Evolutionary conservation across 1,140 invertebrate species (phyloP).

Genomic region (Drosophila tropicalis): DNA sequence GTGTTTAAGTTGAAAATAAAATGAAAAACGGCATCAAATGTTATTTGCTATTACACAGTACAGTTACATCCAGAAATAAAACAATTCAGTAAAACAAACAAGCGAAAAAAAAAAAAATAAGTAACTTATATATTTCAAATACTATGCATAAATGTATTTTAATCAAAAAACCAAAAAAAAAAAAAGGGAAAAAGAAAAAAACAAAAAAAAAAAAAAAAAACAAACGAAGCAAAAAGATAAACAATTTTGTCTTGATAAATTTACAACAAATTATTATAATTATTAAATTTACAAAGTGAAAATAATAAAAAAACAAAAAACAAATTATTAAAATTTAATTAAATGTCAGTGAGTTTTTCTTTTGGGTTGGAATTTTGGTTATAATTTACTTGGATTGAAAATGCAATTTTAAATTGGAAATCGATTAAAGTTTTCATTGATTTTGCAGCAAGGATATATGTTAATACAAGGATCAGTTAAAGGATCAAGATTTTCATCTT

Average conservation of each 20-base stretch:
- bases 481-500: no score
- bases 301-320: constrained; percentile 63
- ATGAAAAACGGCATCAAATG: constrained; percentile 69
- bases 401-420: no score
- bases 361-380: no score
- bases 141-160: constrained; percentile 83
- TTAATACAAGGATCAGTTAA: no score
- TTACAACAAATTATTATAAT: constrained; percentile 82
- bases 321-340: constrained; percentile 72
- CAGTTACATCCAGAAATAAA: constrained; percentile 48
- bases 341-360: not conserved
- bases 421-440: no score
- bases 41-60: constrained; percentile 51
- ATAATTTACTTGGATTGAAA: no score
- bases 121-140: constrained; percentile 81
- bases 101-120: constrained; percentile 44
- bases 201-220: not conserved
- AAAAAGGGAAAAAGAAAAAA: constrained; percentile 36
- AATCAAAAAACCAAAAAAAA: constrained; percentile 73
- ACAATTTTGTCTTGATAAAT: constrained; percentile 83
- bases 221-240: constrained; percentile 15
- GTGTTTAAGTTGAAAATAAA: constrained; percentile 42
- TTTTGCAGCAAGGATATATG: no score
- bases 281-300: constrained; percentile 81
- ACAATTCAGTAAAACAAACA: constrained; percentile 38